phyloP scores from a whole-genome alignment of 2,797 vertebrate genomes.

The Myiotriccus ornatus region DNA sequence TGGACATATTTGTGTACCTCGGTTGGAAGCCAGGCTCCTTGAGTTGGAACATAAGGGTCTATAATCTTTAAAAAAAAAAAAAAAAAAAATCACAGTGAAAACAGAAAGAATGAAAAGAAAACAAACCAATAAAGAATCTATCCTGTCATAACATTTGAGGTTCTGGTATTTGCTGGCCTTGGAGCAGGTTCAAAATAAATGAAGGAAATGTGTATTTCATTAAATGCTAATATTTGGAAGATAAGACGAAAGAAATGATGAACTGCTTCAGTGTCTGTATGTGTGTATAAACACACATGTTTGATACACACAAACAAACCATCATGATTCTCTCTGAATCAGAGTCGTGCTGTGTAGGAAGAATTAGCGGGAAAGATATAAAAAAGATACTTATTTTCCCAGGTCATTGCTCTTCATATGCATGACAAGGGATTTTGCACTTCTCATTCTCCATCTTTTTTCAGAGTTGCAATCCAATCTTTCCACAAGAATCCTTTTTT shows the following conservation, averaged over 20 bases:
- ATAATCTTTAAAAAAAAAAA: conserved; percentile 62
- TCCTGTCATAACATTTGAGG: conserved; percentile 85
- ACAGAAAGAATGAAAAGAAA: conserved; percentile 91
- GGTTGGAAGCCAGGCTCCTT: conserved; percentile 74
- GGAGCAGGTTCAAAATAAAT: conserved; percentile 85
- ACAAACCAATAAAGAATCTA: conserved; percentile 89
- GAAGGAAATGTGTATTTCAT: conserved; percentile 93
- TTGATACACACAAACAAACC: background rate
- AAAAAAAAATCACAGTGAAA: conserved; percentile 76
- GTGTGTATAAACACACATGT: background rate
- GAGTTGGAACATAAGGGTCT: conserved; percentile 77
- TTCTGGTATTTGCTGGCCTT: conserved; percentile 85
- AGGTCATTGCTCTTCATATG: background rate
- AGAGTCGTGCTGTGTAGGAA: background rate
- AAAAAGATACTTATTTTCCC: background rate
- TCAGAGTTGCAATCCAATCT: background rate
- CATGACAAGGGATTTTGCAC: background rate
- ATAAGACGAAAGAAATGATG: conserved; percentile 69
- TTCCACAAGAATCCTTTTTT: background rate
- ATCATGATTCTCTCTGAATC: background rate
- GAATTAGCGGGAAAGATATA: background rate
- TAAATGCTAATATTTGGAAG: conserved; percentile 92
- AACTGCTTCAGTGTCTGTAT: conserved; percentile 64
- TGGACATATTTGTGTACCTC: conserved; percentile 74
- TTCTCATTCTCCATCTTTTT: background rate